phyloP scores from a whole-genome alignment of 1,140 invertebrate genomes.

The Sycophaga agraensis region DNA sequence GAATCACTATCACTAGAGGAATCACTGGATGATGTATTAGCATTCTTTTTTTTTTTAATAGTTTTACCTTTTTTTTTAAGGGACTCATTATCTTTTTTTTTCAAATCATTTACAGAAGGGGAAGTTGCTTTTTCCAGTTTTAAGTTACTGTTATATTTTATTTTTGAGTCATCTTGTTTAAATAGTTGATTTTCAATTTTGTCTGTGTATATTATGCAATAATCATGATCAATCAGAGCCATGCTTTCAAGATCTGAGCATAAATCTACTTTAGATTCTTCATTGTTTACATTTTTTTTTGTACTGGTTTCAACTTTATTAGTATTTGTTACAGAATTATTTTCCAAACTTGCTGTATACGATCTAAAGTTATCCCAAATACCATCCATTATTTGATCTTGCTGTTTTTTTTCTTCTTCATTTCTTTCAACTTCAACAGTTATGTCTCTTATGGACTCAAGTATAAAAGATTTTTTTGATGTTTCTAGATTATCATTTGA shows the following conservation, averaged over 20 bases:
- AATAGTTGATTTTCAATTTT: constrained; percentile 32
- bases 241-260: constrained; percentile 35
- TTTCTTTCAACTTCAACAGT: constrained; percentile 45
- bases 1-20: constrained; percentile 75
- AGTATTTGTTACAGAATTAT: too few relatives aligned
- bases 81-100: constrained; percentile 27
- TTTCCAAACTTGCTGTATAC: constrained; percentile 63
- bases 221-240: constrained; percentile 60
- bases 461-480: constrained; percentile 10
- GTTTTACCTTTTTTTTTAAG: constrained; percentile 43
- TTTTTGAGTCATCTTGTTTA: constrained; percentile 43
- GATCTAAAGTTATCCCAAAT: constrained; percentile 83
- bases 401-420: constrained; percentile 56
- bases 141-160: constrained; percentile 35
- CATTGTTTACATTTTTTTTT: background rate
- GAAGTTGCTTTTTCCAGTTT: constrained; percentile 43
- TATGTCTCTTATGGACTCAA: constrained; percentile 28
- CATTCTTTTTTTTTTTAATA: constrained; percentile 49
- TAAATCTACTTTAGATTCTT: background rate
- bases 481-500: constrained; percentile 17
- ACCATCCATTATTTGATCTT: constrained; percentile 61
- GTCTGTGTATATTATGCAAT: constrained; percentile 51
- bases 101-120: constrained; percentile 18
- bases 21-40: constrained; percentile 65
- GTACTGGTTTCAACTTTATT: constrained; percentile 46